phyloP scores from a whole-genome alignment of 2,113 vertebrate genomes.

The Dicrurus megarhynchus region DNA sequence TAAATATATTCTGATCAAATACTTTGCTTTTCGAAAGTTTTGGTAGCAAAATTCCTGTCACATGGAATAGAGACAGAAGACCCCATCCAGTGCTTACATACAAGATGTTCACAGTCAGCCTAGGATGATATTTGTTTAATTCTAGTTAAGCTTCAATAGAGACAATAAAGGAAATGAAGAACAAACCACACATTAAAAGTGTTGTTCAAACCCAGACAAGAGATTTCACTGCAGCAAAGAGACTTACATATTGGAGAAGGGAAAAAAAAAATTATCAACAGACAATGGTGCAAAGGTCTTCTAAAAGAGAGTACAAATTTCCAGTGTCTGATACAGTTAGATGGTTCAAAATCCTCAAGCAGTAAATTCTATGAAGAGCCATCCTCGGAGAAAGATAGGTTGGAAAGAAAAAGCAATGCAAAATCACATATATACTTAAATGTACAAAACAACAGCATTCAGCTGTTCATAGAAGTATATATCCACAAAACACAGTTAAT shows the following conservation, averaged over 20 bases:
- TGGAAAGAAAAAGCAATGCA: not conserved
- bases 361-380: not conserved
- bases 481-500: not conserved
- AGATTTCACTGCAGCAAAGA: not conserved
- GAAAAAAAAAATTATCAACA: not conserved
- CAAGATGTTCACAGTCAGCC: not conserved
- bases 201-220: not conserved
- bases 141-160: not conserved
- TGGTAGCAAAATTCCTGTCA: not conserved
- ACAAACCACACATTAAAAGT: not conserved
- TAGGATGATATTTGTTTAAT: not conserved
- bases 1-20: not conserved
- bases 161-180: not conserved
- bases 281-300: not conserved
- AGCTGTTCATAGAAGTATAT: not conserved
- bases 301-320: not conserved
- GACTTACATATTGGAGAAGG: not conserved
- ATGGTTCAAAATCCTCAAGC: not conserved
- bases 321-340: not conserved
- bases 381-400: not conserved
- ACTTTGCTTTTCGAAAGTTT: not conserved
- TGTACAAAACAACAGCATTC: not conserved
- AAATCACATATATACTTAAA: not conserved
- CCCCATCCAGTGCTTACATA: not conserved
- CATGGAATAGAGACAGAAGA: not conserved